Evolutionary conservation across 64 coral and sea anemone species (phyloP).

Genomic region (Stylophora pistillata): DNA sequence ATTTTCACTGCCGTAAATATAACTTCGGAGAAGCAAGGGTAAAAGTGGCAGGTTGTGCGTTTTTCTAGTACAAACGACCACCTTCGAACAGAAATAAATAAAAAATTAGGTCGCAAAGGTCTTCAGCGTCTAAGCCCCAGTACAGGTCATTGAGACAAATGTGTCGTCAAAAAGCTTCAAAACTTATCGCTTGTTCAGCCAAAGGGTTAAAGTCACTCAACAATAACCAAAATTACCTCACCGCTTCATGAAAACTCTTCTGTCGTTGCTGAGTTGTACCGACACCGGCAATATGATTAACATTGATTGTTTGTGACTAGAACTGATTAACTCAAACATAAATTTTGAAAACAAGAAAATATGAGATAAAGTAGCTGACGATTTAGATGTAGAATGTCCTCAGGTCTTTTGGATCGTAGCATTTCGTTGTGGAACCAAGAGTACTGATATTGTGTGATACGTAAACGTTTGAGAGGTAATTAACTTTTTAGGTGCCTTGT

Average conservation of each 20-base stretch:
- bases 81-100: constrained; percentile 20
- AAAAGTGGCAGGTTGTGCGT: background rate
- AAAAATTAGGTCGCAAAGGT: constrained; percentile 52
- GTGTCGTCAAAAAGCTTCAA: constrained; percentile 9
- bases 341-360: background rate
- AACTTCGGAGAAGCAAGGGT: background rate
- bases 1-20: background rate
- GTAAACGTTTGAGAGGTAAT: no score
- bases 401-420: no score
- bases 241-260: background rate
- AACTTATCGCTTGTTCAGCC: constrained; percentile 7
- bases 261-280: background rate
- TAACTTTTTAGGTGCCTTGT: no score
- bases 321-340: no score
- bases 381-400: no score
- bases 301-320: no score
- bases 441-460: no score
- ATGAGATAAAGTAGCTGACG: no score
- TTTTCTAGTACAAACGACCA: background rate
- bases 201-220: background rate
- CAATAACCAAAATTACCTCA: constrained; percentile 11
- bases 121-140: constrained; percentile 1
- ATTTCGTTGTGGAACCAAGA: no score
- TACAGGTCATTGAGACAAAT: background rate
- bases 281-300: no score